Evolutionary conservation across 23 tunicate species (phyloP).

Genomic region (Styela clava): DNA sequence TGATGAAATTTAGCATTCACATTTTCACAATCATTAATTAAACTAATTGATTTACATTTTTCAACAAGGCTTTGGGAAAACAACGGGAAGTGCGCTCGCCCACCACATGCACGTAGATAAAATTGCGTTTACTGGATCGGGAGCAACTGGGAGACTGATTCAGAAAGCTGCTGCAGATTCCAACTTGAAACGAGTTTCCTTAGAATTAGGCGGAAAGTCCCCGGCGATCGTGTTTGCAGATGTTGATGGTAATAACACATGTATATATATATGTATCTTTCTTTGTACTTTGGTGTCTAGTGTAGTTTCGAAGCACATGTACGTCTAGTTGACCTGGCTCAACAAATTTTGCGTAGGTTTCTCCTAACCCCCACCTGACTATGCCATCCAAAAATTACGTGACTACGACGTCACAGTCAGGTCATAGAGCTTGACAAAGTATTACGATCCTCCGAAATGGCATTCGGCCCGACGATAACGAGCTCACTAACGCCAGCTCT

Average conservation of each 20-base stretch:
- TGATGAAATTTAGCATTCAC: no score
- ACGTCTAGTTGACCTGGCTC: no score
- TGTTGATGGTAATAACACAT: slow-evolving; percentile 37
- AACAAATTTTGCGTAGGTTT: neutral
- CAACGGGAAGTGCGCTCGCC: slow-evolving; percentile 37
- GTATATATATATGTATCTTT: neutral
- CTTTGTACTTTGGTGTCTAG: neutral
- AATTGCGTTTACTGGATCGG: slow-evolving; percentile 61
- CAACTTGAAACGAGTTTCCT: slow-evolving; percentile 38
- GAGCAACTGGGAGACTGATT: slow-evolving; percentile 36
- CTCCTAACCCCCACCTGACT: no score
- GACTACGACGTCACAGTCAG: no score
- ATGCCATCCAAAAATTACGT: no score
- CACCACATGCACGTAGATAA: slow-evolving; percentile 56
- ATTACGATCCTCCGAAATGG: no score
- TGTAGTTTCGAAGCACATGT: neutral
- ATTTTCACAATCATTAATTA: no score
- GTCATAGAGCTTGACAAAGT: no score
- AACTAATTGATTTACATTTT: no score
- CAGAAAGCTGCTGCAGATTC: slow-evolving; percentile 53
- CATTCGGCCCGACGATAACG: no score
- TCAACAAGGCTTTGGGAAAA: slow-evolving; percentile 45
- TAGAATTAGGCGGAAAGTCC: slow-evolving; percentile 58
- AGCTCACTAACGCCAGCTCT: no score
- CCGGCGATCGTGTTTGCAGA: slow-evolving; percentile 51